A percentile compares a stretch with the other conserved stretches of the same genome.
These are phyloP conservation scores for Catostomus latipinnis DNA, from an alignment of 2,797 vertebrate genomes.

Conservation along the genomic window DNA sequence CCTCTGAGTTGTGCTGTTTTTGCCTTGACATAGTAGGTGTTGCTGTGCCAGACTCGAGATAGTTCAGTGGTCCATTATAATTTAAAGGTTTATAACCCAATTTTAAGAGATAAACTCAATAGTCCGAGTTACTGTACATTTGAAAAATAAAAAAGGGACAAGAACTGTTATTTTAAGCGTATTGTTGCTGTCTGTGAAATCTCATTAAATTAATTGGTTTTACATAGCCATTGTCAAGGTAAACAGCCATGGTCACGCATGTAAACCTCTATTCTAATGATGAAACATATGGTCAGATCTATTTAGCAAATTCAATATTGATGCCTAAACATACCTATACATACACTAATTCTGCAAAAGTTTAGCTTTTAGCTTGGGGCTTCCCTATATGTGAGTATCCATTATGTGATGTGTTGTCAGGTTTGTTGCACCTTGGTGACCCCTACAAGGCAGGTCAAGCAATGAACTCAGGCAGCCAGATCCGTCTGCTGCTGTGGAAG, in stretches of 20 bases:
- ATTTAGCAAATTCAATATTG: neutral
- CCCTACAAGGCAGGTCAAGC: conserved; percentile 64
- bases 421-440: conserved; percentile 64
- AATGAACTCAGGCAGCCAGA: conserved; percentile 87
- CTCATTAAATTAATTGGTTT: neutral
- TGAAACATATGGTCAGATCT: neutral
- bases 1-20: conserved; percentile 16
- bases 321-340: neutral
- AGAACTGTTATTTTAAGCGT: neutral
- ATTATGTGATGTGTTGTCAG: conserved; percentile 33
- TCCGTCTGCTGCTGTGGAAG: conserved; percentile 93
- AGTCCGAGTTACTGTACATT: conserved; percentile 1
- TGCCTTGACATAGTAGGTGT: neutral
- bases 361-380: neutral
- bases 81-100: conserved; percentile 24
- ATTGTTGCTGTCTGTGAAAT: too few species aligned
- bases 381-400: neutral
- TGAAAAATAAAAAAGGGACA: neutral
- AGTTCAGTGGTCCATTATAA: conserved; percentile 27
- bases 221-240: neutral
- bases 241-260: neutral
- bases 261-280: neutral
- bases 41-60: conserved; percentile 15
- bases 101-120: conserved; percentile 12
- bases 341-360: neutral